Base-by-base conservation (phyloP, 92 coral and sea anemone genomes). In the Parazoanthus swiftii region DNA sequence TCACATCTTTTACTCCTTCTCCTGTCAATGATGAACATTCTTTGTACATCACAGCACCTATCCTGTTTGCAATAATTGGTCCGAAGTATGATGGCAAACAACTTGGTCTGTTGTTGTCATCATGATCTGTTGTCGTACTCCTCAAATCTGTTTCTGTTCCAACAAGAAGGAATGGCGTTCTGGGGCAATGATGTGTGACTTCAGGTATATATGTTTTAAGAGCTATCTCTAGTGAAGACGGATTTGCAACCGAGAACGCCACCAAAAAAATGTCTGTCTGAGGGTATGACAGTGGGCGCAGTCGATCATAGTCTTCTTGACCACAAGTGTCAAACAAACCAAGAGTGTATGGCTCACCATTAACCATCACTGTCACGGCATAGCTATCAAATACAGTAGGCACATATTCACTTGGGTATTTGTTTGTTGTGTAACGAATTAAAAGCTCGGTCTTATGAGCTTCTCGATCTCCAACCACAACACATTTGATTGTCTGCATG, bases 261-360 rank as follows among this genome's bases (percentile, higher is more conserved):
- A 78, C 82, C 82, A 78, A 78, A 66, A 78, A 78, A 1, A 78
- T 33, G 37, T 78, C 82, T 78, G 82, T 23, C n/a, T 21, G 16
- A 6, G 63, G 36, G 63, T 78, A 78, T 11, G 38, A 78, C 21
- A 78, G 63, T 48, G 82, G 63, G 23, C 36, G 82, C 82, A 43
- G 65, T 78, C 36, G 82, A 78, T 44, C 82, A 6, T 23, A 21
- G 66, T 78, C 63, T 8, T 50, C 37, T 43, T 78, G 81, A 18
- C 81, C 81, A 78, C 36, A 20, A 23, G 63, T 43, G 36, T n/a
- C 35, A 78, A 74, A 9, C 35, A 78, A 78, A n/a, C 1, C 66
- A 48, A 78, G 20, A 6, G 29, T 21, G 36, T 21, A 78, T 78
- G 36, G 36, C 56, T 78, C 9, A 5, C 66, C 59, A 23, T 48